Conservation (phyloP, 2,888 invertebrate genomes). For the Nezara viridula region DNA sequence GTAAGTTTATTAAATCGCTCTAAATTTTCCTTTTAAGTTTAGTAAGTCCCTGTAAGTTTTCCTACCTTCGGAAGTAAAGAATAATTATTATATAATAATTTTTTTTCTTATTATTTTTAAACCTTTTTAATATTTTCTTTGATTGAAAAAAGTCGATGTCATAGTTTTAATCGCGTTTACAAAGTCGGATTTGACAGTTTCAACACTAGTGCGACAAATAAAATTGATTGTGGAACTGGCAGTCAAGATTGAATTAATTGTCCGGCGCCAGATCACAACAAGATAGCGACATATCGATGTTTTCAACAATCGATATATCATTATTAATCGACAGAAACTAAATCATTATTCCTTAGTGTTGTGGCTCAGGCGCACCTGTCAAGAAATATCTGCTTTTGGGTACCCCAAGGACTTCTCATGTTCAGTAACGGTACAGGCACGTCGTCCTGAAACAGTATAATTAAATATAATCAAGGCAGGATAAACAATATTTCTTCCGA, state of each 20-base stretch:
- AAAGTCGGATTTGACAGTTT: neutral
- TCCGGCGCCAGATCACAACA: neutral
- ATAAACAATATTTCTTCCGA: neutral
- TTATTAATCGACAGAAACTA: neutral
- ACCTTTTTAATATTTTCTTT: no score
- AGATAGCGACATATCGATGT: neutral
- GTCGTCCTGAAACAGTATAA: neutral
- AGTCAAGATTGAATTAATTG: neutral
- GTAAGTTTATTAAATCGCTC: no score
- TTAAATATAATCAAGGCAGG: neutral
- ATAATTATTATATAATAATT: no score
- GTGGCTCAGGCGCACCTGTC: neutral
- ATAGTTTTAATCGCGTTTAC: no score
- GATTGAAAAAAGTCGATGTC: no score
- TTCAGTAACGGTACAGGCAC: neutral
- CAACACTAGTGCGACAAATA: neutral
- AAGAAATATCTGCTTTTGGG: neutral
- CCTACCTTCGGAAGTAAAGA: no score
- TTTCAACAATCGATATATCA: neutral
- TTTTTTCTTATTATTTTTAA: no score
- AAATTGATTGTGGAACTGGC: neutral
- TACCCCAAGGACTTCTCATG: neutral
- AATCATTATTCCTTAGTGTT: neutral
- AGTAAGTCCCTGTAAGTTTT: no score
- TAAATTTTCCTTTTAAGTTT: no score